phyloP scores from a whole-genome alignment of 2,113 vertebrate species.

The Stercorarius parasiticus region DNA sequence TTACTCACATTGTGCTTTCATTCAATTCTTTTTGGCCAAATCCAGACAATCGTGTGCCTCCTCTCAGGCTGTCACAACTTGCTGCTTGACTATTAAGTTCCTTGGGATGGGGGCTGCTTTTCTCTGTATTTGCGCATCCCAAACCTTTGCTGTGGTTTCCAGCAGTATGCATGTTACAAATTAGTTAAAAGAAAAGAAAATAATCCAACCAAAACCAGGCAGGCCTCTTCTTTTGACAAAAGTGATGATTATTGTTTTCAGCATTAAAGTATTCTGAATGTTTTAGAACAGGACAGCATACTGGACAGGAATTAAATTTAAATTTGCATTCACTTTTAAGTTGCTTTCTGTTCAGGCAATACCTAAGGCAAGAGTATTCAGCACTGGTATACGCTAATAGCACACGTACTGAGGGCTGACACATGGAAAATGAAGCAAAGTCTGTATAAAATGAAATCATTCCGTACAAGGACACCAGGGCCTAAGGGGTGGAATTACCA shows the following conservation, averaged over 20 bases:
- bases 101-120: neutral
- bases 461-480: neutral
- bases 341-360: neutral
- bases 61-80: neutral
- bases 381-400: neutral
- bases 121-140: neutral
- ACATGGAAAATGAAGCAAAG: neutral
- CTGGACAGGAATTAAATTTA: neutral
- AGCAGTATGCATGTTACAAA: neutral
- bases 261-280: neutral
- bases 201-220: neutral
- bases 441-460: neutral
- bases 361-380: neutral
- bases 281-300: neutral
- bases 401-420: neutral
- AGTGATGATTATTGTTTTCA: neutral
- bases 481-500: slow-evolving; percentile 18
- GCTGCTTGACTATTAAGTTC: neutral
- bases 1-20: neutral
- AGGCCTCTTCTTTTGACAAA: neutral
- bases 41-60: neutral
- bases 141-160: neutral
- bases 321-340: neutral
- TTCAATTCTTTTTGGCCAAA: neutral
- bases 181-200: neutral